These are phyloP conservation scores for Phenganax subtilis DNA, from an alignment of 92 coral and sea anemone species.

Conservation along the genomic window DNA sequence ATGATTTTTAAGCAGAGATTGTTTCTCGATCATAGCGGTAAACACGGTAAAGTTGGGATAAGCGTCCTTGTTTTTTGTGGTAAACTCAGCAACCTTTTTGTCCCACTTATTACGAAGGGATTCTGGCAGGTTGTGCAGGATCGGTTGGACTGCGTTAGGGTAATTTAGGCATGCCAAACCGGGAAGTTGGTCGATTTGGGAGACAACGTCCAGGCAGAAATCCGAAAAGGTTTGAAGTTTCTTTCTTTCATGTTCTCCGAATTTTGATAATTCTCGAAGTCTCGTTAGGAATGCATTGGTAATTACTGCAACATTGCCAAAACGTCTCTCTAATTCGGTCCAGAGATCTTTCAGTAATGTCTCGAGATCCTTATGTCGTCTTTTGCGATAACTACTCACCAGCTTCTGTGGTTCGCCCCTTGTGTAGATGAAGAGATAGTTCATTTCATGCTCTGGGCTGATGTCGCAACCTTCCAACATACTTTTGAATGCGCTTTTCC, in stretches of 20 bases:
- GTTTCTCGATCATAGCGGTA: not conserved
- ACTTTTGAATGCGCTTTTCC: slow-evolving; percentile 49
- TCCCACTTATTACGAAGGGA: slow-evolving; percentile 28
- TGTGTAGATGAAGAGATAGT: slow-evolving; percentile 49
- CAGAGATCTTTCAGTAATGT: slow-evolving; percentile 42
- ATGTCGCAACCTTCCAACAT: slow-evolving; percentile 46
- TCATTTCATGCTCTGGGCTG: slow-evolving; percentile 47
- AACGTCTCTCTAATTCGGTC: slow-evolving; percentile 51
- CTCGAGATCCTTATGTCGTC: slow-evolving; percentile 43
- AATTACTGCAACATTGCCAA: slow-evolving; percentile 45
- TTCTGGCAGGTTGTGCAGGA: slow-evolving; percentile 2
- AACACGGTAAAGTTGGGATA: slow-evolving; percentile 19
- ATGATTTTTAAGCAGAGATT: not conserved
- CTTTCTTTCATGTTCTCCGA: not conserved
- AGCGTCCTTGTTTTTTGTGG: slow-evolving; percentile 11
- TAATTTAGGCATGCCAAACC: slow-evolving; percentile 23
- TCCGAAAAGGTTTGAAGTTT: not conserved
- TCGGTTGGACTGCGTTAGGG: slow-evolving; percentile 14
- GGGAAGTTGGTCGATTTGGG: not conserved
- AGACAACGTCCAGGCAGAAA: not conserved
- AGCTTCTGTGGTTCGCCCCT: slow-evolving; percentile 39
- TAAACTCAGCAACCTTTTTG: not conserved
- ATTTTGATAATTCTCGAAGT: not conserved
- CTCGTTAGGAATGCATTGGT: not conserved
- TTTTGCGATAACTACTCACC: slow-evolving; percentile 45